A percentile compares a stretch with the other conserved stretches of the same genome.
Conservation (phyloP, 2,113 vertebrate genomes). For the Monopterus albus region DNA sequence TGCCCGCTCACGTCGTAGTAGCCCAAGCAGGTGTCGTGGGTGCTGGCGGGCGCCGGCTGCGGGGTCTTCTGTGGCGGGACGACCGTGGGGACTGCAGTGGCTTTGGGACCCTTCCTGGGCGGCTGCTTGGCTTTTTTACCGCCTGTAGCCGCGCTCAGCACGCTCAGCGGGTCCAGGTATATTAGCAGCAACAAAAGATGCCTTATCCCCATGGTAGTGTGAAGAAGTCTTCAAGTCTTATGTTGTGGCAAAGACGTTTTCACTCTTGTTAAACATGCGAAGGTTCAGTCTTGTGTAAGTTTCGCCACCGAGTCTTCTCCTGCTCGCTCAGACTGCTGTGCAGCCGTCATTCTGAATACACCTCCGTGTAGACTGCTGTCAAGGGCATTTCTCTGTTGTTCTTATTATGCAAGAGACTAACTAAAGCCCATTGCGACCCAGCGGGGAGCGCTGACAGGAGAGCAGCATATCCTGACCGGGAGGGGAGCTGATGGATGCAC, state of each 20-base stretch:
- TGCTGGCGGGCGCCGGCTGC: constrained; percentile 74
- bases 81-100: constrained; percentile 73
- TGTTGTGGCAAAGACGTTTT: constrained; percentile 29
- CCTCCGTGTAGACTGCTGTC: constrained; percentile 36
- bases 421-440: constrained; percentile 38
- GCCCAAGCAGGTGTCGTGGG: constrained; percentile 93
- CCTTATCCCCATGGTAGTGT: constrained; percentile 81
- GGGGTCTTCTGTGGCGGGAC: constrained; percentile 63
- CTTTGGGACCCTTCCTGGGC: constrained; percentile 65
- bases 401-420: constrained; percentile 27
- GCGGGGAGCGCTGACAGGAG: constrained; percentile 8
- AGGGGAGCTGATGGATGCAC: background rate
- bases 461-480: constrained; percentile 48
- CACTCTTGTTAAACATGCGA: constrained; percentile 11
- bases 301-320: constrained; percentile 55
- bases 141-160: constrained; percentile 74
- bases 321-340: constrained; percentile 51
- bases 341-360: constrained; percentile 61
- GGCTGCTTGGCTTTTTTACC: constrained; percentile 77
- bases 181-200: constrained; percentile 83
- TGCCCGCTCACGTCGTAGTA: constrained; percentile 99
- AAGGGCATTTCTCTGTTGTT: constrained; percentile 63
- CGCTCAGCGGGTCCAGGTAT: constrained; percentile 82
- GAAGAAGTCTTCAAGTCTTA: constrained; percentile 38
- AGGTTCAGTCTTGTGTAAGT: constrained; percentile 54